Base-by-base conservation (phyloP, 2,113 vertebrate genomes). In the Rhipidura dahli region DNA sequence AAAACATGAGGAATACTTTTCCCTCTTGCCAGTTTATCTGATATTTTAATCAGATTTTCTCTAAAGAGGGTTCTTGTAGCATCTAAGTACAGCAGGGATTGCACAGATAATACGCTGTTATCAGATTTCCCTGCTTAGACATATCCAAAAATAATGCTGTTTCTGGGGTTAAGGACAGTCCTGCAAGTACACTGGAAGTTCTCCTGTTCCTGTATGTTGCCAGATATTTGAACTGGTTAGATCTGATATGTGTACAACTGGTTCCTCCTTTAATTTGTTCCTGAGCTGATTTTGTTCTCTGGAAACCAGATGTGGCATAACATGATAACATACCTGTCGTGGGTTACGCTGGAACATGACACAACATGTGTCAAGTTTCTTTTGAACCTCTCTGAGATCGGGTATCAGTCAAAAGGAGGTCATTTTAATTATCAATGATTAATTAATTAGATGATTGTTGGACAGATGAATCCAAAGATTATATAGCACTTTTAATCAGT, bases 401-500 rank as follows among this genome's bases (percentile, higher is more conserved):
- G 68, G 22, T 98, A 96, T 97, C 98, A 97, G 98, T 96, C 98
- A 97, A 97, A 98, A 98, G 92, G 79, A 98, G 98, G 97, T 98
- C 98, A 97, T 98, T 98, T 97, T 96, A 98, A 98, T 97, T 96
- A 98, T 97, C 97, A 97, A 98, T 98, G 93, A 98, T 98, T 98
- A 98, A 98, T 98, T 98, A 97, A 98, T 98, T 97, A 98, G 97
- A 97, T 87, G 96, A 97, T 97, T 97, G 97, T 97, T 96, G 93
- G 91, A 79, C 72, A 94, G 75, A 96, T 89, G 90, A 96, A 97
- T 96, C 80, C 92, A 91, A 96, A 97, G 95, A 94, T 95, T 96
- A 72, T 87, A 64, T 94, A 90, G 86, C 78, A 65, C 75, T 91
- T 51, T 87, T 76, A 61, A 90, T 75, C 40, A 81, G 89, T 80